phyloP scores from a whole-genome alignment of 2,888 invertebrate genomes.

The Pammene fasciana region DNA sequence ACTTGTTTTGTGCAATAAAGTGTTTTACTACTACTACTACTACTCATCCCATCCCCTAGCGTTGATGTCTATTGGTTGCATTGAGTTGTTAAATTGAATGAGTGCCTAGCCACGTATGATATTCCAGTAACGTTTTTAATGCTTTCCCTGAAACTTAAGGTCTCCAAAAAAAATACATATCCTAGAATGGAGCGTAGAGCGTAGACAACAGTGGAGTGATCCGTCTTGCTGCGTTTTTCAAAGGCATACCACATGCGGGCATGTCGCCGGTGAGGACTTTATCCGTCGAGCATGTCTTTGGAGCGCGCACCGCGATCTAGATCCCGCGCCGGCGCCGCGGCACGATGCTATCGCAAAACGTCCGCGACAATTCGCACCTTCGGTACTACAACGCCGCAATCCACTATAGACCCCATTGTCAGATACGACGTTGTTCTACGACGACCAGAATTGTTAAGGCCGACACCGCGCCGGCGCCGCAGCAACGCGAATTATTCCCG shows the following conservation, averaged over 20 bases:
- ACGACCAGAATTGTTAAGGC: slow-evolving; percentile 63
- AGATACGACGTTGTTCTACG: slow-evolving; percentile 16
- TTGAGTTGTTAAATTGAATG: no score
- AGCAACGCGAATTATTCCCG: slow-evolving; percentile 74
- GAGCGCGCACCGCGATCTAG: slow-evolving; percentile 77
- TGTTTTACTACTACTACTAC: no score
- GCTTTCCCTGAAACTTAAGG: neutral
- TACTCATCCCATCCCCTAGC: no score
- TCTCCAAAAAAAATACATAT: neutral
- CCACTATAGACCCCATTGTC: slow-evolving; percentile 28
- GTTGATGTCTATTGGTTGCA: no score
- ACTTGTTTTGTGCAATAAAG: no score
- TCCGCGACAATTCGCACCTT: slow-evolving; percentile 64
- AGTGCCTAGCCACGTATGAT: no score
- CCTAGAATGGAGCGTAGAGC: slow-evolving; percentile 5
- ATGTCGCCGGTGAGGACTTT: slow-evolving; percentile 75
- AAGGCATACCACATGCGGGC: slow-evolving; percentile 67
- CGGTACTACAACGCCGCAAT: slow-evolving; percentile 4
- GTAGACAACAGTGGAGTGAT: slow-evolving; percentile 28
- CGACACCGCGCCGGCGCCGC: slow-evolving; percentile 61
- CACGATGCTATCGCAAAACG: slow-evolving; percentile 74
- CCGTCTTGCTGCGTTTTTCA: slow-evolving; percentile 62
- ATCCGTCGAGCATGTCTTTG: slow-evolving; percentile 78
- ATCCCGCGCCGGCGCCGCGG: slow-evolving; percentile 74
- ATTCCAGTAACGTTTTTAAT: neutral